Conservation (phyloP, 2,888 invertebrate genomes). For the Pollenia angustigena region DNA sequence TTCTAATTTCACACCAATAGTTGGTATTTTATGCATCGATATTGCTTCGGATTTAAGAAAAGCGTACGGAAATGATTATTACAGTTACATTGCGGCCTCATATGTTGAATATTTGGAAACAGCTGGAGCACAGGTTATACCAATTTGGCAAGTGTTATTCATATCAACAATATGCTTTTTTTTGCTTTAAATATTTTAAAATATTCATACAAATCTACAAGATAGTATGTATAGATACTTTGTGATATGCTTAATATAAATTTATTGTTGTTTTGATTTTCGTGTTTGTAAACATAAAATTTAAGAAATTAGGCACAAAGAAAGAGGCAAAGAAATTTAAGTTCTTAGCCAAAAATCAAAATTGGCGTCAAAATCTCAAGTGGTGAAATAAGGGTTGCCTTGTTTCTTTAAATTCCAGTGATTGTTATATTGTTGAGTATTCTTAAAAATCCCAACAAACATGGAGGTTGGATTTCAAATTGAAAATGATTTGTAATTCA, state of each 20-base stretch:
- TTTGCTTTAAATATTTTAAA: not conserved
- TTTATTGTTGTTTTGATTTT: constrained; percentile 6
- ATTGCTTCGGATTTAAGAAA: constrained; percentile 85
- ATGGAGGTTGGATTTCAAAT: too few relatives aligned
- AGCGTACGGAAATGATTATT: constrained; percentile 85
- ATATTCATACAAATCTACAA: too few relatives aligned
- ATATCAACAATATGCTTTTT: not conserved
- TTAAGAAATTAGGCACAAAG: not conserved
- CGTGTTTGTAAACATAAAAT: constrained; percentile 19
- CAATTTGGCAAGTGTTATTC: constrained; percentile 86
- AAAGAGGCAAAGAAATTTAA: not conserved
- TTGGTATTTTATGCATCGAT: constrained; percentile 91
- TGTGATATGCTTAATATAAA: too few relatives aligned
- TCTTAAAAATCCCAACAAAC: too few relatives aligned
- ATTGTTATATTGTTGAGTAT: too few relatives aligned
- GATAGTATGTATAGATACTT: too few relatives aligned
- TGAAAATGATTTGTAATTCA: too few relatives aligned
- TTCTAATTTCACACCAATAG: constrained; percentile 84
- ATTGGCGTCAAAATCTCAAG: not conserved
- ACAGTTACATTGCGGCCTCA: constrained; percentile 91
- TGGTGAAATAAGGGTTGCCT: too few relatives aligned
- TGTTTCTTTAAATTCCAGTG: too few relatives aligned
- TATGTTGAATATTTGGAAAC: constrained; percentile 94
- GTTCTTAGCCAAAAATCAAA: not conserved
- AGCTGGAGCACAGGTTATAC: constrained; percentile 92